Evolutionary conservation across 35 echinoderm and acorn worm genomes (phyloP).

Genomic region (Anneissia japonica): DNA sequence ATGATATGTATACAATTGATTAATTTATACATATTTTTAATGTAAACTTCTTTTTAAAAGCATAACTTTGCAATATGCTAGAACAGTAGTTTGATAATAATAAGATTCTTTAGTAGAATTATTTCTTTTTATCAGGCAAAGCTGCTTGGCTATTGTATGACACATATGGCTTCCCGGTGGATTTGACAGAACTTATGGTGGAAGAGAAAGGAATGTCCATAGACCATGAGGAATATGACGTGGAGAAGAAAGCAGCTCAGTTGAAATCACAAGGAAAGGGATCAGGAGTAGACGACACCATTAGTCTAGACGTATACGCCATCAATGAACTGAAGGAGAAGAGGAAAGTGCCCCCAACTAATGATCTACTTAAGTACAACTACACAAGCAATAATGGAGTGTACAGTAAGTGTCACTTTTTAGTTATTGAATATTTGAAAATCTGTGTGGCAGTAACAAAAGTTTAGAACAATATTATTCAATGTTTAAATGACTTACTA

Average conservation of each 20-base stretch:
- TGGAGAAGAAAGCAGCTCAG: constrained; percentile 80
- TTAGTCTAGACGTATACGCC: constrained; percentile 81
- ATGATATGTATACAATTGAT: too few relatives aligned
- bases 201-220: constrained; percentile 89
- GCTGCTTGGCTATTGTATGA: constrained; percentile 96
- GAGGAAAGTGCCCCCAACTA: constrained; percentile 71
- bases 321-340: constrained; percentile 91
- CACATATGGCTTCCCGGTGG: constrained; percentile 94
- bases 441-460: too few relatives aligned
- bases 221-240: constrained; percentile 70
- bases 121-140: constrained; percentile 42
- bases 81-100: too few relatives aligned
- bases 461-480: too few relatives aligned
- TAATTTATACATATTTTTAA: too few relatives aligned
- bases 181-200: constrained; percentile 83
- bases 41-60: too few relatives aligned
- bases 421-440: too few relatives aligned
- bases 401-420: constrained; percentile 75
- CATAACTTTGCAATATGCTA: too few relatives aligned
- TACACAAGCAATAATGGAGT: constrained; percentile 59
- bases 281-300: constrained; percentile 89
- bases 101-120: too few relatives aligned
- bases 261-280: constrained; percentile 91
- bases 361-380: constrained; percentile 83
- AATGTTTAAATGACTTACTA: too few relatives aligned